Evolutionary conservation across 2,113 vertebrate genomes (phyloP), one percentile per base, ranked within the genome.

Genomic region (Rhadina sibilatrix): DNA sequence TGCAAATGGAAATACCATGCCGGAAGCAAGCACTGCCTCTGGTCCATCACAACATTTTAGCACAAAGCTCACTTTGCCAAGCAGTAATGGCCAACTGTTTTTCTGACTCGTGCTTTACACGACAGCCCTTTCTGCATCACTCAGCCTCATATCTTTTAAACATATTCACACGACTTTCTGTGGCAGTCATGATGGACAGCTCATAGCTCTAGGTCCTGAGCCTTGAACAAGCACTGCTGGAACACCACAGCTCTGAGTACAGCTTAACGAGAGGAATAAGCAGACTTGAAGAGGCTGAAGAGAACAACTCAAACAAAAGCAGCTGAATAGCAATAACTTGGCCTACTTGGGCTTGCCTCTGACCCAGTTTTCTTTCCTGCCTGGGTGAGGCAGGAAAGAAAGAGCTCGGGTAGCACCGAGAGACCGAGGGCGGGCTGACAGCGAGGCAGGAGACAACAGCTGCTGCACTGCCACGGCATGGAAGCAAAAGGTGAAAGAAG

Each of bases 371-470:
- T 53, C 35, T 28, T 2, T 28, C 42, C 35, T 69, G 71, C n/a
- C 54, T 53, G 37, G 25, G 42, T 0, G 3, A 69, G 82, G 65
- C 2, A 6, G n/a, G n/a, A n/a, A n/a, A n/a, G n/a, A n/a, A 61
- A 61, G 54, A 69, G 57, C 92, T 65, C 0, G 0, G 25, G 38
- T 5, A 52, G 28, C 0, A 1, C 57, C 30, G 61, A 64, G 78
- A 2, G 9, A 42, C 68, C 0, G 2, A 71, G 57, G 49, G 61
- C 0, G 1, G 42, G 37, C 40, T 42, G 69, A 12, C 0, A 0
- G 52, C 5, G 7, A 59, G 42, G 77, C 60, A 84, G 68, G 24
- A 77, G 83, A 28, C 2, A 37, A 3, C 74, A 72, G 54, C 75
- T 65, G 83, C 79, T 76, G 82, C 63, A 24, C 0, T 53, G 42